Conservation (phyloP, 2,797 vertebrate species). For the Cyclura pinguis region DNA sequence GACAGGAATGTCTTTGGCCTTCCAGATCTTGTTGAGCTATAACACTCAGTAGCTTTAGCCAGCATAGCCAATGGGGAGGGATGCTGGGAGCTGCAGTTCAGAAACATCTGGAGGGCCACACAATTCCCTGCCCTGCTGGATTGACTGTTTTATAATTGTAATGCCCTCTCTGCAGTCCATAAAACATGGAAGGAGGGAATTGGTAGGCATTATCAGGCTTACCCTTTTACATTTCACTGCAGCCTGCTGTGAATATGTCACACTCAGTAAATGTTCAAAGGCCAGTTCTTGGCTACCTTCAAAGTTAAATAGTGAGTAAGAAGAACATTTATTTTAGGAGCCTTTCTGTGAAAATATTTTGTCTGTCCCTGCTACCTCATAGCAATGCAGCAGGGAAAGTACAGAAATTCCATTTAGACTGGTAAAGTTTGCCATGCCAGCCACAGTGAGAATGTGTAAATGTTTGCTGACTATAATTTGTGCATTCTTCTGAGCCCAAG, state of each 20-base stretch:
- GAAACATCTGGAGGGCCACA: background rate
- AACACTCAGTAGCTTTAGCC: background rate
- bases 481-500: background rate
- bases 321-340: background rate
- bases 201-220: too few relatives aligned
- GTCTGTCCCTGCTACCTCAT: background rate
- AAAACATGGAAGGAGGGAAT: background rate
- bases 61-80: background rate
- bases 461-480: conserved; percentile 9
- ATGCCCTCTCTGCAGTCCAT: background rate
- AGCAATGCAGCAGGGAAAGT: background rate
- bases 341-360: background rate
- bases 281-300: background rate
- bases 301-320: background rate
- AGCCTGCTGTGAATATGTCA: background rate
- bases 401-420: background rate
- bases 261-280: background rate
- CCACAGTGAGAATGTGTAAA: background rate
- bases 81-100: background rate
- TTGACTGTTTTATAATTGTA: background rate
- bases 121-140: background rate
- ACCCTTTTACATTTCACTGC: background rate
- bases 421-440: background rate
- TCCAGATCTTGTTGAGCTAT: background rate
- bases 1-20: background rate